Conservation (phyloP, 2,888 invertebrate species). For the Drosophila meridiana region DNA sequence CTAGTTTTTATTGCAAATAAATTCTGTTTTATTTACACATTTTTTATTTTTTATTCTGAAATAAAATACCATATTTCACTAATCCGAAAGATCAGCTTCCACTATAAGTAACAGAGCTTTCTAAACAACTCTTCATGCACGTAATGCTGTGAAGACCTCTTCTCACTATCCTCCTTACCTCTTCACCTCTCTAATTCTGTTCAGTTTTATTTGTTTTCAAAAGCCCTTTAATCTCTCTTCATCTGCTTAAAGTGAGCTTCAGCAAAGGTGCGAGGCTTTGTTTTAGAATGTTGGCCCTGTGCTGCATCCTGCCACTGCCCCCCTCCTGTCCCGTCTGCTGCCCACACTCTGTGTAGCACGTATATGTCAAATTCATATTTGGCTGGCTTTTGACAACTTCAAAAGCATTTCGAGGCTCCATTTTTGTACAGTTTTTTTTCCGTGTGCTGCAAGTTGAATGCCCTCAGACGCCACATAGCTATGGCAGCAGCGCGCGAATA, state of each 20-base stretch:
- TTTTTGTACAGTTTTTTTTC: neutral
- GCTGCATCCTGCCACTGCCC: neutral
- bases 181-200: neutral
- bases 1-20: no score
- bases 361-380: constrained; percentile 33
- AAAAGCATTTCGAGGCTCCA: constrained; percentile 39
- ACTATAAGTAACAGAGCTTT: neutral
- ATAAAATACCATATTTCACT: no score
- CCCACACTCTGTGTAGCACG: neutral
- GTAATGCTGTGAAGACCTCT: neutral
- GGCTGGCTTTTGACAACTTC: constrained; percentile 40
- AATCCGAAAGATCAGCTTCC: no score
- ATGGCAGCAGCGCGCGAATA: neutral
- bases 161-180: neutral
- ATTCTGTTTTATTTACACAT: no score
- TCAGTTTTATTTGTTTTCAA: neutral
- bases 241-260: neutral
- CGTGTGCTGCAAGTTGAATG: constrained; percentile 31
- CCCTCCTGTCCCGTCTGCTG: neutral
- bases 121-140: neutral
- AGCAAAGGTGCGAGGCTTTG: constrained; percentile 3
- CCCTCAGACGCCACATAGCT: constrained; percentile 6
- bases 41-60: no score
- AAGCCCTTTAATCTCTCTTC: neutral
- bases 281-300: neutral